Evolutionary conservation across 2,888 invertebrate genomes (phyloP), one percentile per base, ranked within the genome.

Genomic region (Thumatha senex): DNA sequence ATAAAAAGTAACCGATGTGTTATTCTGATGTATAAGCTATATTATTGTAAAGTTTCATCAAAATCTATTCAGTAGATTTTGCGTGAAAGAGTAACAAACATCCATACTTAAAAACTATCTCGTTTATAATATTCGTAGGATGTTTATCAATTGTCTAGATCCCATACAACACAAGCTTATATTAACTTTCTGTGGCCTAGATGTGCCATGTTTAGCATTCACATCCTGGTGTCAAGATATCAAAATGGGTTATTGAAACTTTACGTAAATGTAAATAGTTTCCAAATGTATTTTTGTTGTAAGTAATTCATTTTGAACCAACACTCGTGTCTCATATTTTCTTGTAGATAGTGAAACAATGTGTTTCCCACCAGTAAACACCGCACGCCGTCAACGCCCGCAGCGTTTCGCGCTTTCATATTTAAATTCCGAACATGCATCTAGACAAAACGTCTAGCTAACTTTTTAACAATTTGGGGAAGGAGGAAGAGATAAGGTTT

Each of bases 381-480:
- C 31, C 31, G 7, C 31, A 11, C 31, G 31, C 48, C 33, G 40
- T 43, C 30, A 29, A 48, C 51, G 50, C 56, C 48, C 49, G 58
- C 54, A 58, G 33, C 69, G 67, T 72, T 81, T 78, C 79, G 78
- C 58, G 60, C 61, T 51, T 61, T 57, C 67, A 68, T 75, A 84
- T 86, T 84, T 76, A 60, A 74, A 86, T 87, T 84, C 84, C 67
- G 70, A 74, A 72, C 84, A 78, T 74, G 78, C 43, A 71, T 72
- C 74, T 72, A 78, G 70, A 76, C n/a, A n/a, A n/a, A n/a, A n/a
- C 70, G 76, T 73, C 60, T 58, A n/a, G 54, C 62, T 31, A 31
- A 10, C 31, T 11, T 71, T 76, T 75, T 68, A 69, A 45, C n/a
- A 13, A 43, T 75, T 63, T 63, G 53, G 44, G 43, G 62, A 67